Base-by-base conservation (phyloP, 2,888 invertebrate species). In the Danaus chrysippus region DNA sequence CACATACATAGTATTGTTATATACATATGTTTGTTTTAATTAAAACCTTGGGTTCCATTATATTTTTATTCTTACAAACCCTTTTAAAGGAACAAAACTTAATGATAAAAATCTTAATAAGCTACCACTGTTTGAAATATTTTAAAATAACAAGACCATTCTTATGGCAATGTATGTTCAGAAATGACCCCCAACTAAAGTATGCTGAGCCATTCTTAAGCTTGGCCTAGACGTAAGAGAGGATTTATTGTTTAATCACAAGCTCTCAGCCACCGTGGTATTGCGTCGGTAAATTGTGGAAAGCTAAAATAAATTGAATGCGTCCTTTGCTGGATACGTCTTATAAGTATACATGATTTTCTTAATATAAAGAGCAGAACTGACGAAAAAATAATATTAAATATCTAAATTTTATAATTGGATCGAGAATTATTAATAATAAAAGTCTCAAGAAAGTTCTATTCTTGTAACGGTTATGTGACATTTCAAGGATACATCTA, bases 221-320 rank as follows among this genome's bases (percentile, higher is more conserved):
- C 70, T 59, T 59, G 65, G 63, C 56, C 59, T 67, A 66, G 68
- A 66, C 68, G 66, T 67, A 68, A 66, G 70, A 71, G 71, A 83
- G 77, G 84, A 87, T 87, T 87, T 87, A 87, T 87, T 80, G 86
- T 85, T 87, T 86, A 86, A 87, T 86, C 86, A 86, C 84, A 81
- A 83, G 81, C 82, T 81, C 82, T 84, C 83, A 81, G 79, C 82
- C 82, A 76, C 81, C 78, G 79, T 78, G 74, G 81, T 84, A 84
- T 84, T 84, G 82, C 83, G 82, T 76, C 86, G 76, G 85, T 85
- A 86, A 86, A 86, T 86, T 86, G 84, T 83, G 77, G 81, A 75
- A 73, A 74, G 74, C 74, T 67, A 70, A 73, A 66, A 74, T 72
- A 72, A 70, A 72, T 68, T 65, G 65, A 70, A 72, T 65, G 58